Evolutionary conservation across 2,797 vertebrate genomes (phyloP), one percentile per base, ranked within the genome.

Genomic region (Pangasius djambal): DNA sequence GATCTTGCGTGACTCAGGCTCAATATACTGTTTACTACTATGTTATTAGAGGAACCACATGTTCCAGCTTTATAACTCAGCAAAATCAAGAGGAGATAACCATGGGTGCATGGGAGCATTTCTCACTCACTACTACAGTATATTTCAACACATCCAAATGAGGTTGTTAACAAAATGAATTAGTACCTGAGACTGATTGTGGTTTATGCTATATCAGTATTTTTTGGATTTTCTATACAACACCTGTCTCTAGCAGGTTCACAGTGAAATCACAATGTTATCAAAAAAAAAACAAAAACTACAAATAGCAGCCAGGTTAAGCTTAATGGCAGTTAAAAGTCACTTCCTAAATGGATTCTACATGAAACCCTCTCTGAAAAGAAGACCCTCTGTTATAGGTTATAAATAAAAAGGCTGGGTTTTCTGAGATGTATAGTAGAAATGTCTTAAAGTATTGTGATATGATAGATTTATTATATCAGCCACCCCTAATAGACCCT

Each of bases 291-390:
- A 1, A 61, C 72, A 44, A 70, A 0, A 81, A 84, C 18, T 81
- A 81, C 48, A 90, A 84, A 81, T 52, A 90, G 79, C 16, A 40
- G 82, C 55, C 40, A 59, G 20, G 55, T 12, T 61, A 37, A 81
- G 0, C 9, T 13, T 59, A 37, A 37, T 81, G 52, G 18, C 18
- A 57, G 44, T n/a, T 12, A 31, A 67, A n/a, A 67, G 50, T 77
- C 15, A 18, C 28, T 52, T 78, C 40, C 28, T 31, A 52, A 77
- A 52, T 52, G 13, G 25, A 77, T 50, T 77, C 4, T 77, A 16
- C 28, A n/a, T 31, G 48, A 78, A 52, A 52, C 48, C 13, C 25
- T 50, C 0, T 77, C 48, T 50, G 4, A 77, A 15, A 77, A 50
- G 13, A 15, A 16, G 6, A n/a, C 44, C 44, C 12, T 77, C 13